Evolutionary conservation across 2,797 vertebrate species (phyloP), one percentile per base, ranked within the genome.

Genomic region (Pitangus sulphuratus): DNA sequence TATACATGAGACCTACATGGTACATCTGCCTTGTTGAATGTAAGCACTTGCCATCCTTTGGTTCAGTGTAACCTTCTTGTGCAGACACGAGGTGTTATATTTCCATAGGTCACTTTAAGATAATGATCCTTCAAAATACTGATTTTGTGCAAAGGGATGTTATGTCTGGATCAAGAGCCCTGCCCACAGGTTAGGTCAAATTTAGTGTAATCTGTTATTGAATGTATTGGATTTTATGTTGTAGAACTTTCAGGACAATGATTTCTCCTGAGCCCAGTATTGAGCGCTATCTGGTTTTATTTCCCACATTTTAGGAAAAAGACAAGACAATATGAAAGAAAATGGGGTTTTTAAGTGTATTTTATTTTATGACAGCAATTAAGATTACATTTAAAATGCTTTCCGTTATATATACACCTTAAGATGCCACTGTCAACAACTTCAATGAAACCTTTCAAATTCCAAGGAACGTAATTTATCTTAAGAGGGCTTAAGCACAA

Each of bases 181-280:
- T 91, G 44, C 33, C 44, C 48, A 42, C 47, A 66, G 51, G 19
- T 86, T 76, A 81, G 82, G 72, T 78, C 66, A 77, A 50, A 65
- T 69, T 69, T 93, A 66, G 79, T 78, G 44, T 64, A 28, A 60
- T 69, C 62, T 92, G 20, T 60, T 96, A 60, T 12, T 72, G 87
- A 39, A 64, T 39, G 24, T 94, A 92, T 72, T 93, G 65, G 66
- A 81, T 94, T 94, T 91, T 80, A 61, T 35, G 21, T 42, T 90
- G 40, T 44, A 71, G 70, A 88, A 91, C 33, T 88, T 93, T 35
- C 8, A 1, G 58, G 74, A 56, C 54, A 66, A 5, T 72, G 71
- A 82, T 91, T 92, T 93, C 56, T 88, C 30, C 87, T 62, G 61
- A 90, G 21, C 11, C 53, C 35, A 15, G 24, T 81, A 86, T 35